A percentile compares a stretch with the other conserved stretches of the same genome.
phyloP scores from a whole-genome alignment of 1,140 invertebrate genomes.

The Ectropis grisescens region DNA sequence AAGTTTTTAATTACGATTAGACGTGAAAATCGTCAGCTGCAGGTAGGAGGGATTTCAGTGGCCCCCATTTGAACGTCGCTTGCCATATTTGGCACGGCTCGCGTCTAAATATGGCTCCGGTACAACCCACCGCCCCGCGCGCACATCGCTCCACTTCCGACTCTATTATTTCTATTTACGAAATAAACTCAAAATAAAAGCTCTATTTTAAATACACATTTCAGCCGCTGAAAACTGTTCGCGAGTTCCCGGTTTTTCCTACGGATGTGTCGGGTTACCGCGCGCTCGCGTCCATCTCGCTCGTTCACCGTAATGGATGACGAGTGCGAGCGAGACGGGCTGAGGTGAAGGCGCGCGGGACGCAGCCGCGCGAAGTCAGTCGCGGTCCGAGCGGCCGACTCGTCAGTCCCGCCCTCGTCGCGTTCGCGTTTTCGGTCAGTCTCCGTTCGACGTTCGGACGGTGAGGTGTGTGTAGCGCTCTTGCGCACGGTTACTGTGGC shows the following conservation, averaged over 20 bases:
- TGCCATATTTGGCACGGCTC: slow-evolving; percentile 80
- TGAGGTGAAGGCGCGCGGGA: slow-evolving; percentile 49
- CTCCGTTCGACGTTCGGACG: slow-evolving; percentile 62
- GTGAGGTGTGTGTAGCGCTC: slow-evolving; percentile 59
- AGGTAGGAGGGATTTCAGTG: slow-evolving; percentile 76
- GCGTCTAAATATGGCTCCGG: slow-evolving; percentile 82
- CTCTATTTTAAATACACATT: slow-evolving; percentile 66
- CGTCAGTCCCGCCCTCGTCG: slow-evolving; percentile 65
- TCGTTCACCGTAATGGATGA: slow-evolving; percentile 13
- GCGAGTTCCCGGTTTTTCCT: slow-evolving; percentile 56
- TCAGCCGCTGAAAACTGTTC: slow-evolving; percentile 55
- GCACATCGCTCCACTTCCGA: slow-evolving; percentile 66
- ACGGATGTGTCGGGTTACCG: slow-evolving; percentile 66
- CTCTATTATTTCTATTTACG: slow-evolving; percentile 69
- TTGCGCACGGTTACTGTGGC: slow-evolving; percentile 71
- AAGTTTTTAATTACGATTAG: slow-evolving; percentile 63
- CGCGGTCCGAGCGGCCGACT: slow-evolving; percentile 63
- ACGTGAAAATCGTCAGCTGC: slow-evolving; percentile 66
- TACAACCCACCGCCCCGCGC: slow-evolving; percentile 71
- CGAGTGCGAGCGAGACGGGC: slow-evolving; percentile 40
- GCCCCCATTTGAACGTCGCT: slow-evolving; percentile 79
- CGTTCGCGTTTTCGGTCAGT: slow-evolving; percentile 59
- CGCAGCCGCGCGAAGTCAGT: slow-evolving; percentile 64
- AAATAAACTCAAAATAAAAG: slow-evolving; percentile 68
- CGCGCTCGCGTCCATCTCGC: slow-evolving; percentile 25